phyloP scores from a whole-genome alignment of 2,888 invertebrate genomes.

The Syritta pipiens region DNA sequence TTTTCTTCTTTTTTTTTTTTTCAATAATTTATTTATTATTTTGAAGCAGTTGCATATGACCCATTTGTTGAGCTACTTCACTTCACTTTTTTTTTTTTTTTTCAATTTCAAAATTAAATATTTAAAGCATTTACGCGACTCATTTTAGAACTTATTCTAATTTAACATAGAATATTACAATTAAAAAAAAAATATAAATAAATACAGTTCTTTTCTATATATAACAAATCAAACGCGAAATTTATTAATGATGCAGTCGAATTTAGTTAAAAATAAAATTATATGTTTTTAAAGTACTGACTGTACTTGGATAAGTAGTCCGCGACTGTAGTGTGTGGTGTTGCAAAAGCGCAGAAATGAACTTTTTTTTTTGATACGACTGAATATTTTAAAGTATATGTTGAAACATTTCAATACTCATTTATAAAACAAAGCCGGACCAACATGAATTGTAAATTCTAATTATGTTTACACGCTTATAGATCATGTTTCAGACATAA shows the following conservation, averaged over 20 bases:
- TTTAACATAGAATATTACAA: background rate
- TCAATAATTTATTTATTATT: slow-evolving; percentile 16
- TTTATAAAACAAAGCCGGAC: too few species aligned
- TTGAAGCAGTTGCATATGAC: slow-evolving; percentile 19
- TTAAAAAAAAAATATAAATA: slow-evolving; percentile 18
- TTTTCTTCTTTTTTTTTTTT: slow-evolving; percentile 27
- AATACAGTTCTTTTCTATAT: slow-evolving; percentile 22
- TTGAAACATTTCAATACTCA: too few species aligned
- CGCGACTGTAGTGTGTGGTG: too few species aligned
- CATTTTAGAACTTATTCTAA: background rate
- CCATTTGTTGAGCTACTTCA: background rate
- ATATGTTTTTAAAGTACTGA: background rate
- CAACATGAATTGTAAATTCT: too few species aligned
- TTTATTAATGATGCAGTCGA: background rate
- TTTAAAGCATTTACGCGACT: slow-evolving; percentile 18
- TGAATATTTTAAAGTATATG: too few species aligned
- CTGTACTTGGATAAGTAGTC: too few species aligned
- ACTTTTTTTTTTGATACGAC: too few species aligned
- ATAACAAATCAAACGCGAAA: slow-evolving; percentile 6
- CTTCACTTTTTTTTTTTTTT: background rate
- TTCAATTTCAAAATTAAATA: slow-evolving; percentile 1
- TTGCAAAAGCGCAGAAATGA: too few species aligned
- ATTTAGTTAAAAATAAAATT: background rate
- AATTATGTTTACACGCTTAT: too few species aligned
- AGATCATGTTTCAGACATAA: too few species aligned